These are phyloP conservation scores for Pandemis cinnamomeana DNA, from an alignment of 2,888 invertebrate species.

Conservation along the genomic window DNA sequence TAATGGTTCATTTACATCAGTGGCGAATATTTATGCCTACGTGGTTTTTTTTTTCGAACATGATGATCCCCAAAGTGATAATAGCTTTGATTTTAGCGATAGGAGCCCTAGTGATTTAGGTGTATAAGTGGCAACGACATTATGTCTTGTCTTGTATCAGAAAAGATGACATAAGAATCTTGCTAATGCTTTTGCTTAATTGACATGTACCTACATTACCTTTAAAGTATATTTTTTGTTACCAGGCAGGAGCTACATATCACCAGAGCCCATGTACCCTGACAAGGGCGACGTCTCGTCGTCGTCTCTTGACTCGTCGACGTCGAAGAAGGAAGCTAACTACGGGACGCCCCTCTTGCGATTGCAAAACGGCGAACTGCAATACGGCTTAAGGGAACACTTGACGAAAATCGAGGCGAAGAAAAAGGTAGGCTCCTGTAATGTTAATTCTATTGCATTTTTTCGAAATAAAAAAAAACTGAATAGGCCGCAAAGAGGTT, in stretches of 20 bases:
- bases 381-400: slow-evolving; percentile 85
- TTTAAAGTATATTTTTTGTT: slow-evolving; percentile 31
- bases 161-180: too few species aligned
- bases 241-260: slow-evolving; percentile 84
- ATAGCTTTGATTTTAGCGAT: neutral
- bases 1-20: neutral
- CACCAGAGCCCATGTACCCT: slow-evolving; percentile 86
- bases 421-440: slow-evolving; percentile 67
- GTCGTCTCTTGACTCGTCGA: slow-evolving; percentile 49
- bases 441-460: neutral
- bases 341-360: slow-evolving; percentile 80
- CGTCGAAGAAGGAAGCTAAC: slow-evolving; percentile 52
- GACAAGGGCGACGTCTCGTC: slow-evolving; percentile 80
- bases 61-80: neutral
- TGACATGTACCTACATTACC: too few species aligned
- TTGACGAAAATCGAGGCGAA: slow-evolving; percentile 81
- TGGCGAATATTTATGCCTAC: neutral
- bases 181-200: too few species aligned
- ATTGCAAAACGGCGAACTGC: slow-evolving; percentile 88
- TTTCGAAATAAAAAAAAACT: too few species aligned
- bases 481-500: too few species aligned
- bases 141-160: too few species aligned
- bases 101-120: too few species aligned
- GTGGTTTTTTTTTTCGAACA: neutral
- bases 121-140: too few species aligned